Evolutionary conservation across 1,140 invertebrate genomes (phyloP).

Genomic region (Lamellibrachia luymesi): DNA sequence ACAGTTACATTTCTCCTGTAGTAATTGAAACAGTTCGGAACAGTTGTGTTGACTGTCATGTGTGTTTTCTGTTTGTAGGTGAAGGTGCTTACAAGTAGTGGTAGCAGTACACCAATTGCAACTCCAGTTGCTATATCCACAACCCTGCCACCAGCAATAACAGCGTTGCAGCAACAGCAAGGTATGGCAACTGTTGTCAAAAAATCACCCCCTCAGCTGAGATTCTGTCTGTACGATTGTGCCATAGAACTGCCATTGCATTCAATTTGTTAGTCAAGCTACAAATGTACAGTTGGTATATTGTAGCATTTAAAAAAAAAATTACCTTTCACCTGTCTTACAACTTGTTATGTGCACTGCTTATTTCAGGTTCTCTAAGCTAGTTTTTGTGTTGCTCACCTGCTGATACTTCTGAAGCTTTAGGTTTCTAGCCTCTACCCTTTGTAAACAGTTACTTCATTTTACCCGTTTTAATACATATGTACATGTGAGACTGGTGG

Average conservation of each 20-base stretch:
- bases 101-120: slow-evolving; percentile 48
- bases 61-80: slow-evolving; percentile 53
- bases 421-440: too few relatives aligned
- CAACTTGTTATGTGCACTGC: background rate
- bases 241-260: background rate
- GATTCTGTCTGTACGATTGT: background rate
- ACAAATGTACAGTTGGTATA: background rate
- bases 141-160: slow-evolving; percentile 64
- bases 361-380: background rate
- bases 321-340: background rate
- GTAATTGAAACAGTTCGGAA: background rate
- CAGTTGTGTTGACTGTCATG: background rate
- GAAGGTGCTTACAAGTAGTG: slow-evolving; percentile 66
- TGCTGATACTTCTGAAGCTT: background rate
- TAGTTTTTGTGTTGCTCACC: slow-evolving; percentile 9
- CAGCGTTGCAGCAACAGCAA: slow-evolving; percentile 48
- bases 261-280: background rate
- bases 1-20: background rate
- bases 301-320: background rate
- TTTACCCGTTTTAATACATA: too few relatives aligned
- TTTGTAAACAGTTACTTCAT: too few relatives aligned
- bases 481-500: too few relatives aligned
- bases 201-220: background rate
- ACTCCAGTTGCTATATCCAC: slow-evolving; percentile 67
- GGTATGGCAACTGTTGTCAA: slow-evolving; percentile 29